These are phyloP conservation scores for Himantopus leucocephalus DNA, from an alignment of 2,113 vertebrate species.

Conservation along the genomic window DNA sequence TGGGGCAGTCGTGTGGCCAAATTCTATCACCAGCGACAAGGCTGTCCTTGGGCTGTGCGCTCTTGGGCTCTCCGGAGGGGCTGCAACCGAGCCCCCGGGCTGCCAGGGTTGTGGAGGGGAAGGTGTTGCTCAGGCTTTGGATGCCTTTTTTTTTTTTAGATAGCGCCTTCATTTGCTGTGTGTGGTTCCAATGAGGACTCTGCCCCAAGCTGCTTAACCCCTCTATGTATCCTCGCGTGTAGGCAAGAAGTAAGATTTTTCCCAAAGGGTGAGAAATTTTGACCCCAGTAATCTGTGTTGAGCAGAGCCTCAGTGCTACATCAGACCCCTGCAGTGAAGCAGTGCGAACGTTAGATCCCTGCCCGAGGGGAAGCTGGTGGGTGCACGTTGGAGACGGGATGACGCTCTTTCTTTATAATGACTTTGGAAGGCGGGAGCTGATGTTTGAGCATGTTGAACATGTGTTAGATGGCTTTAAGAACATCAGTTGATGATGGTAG, in stretches of 20 bases:
- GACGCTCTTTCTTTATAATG: conserved; percentile 14
- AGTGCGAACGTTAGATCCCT: not conserved
- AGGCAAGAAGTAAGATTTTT: not conserved
- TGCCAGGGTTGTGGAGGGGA: not conserved
- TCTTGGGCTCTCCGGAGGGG: not conserved
- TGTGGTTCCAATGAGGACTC: not conserved
- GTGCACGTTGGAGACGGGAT: not conserved
- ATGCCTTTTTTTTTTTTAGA: not conserved
- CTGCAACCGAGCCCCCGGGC: not conserved
- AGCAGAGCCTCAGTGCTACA: not conserved
- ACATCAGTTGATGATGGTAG: conserved; percentile 27
- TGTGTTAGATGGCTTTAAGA: conserved; percentile 49
- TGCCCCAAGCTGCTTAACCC: not conserved
- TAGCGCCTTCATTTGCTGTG: not conserved
- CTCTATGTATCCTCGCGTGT: fast-evolving
- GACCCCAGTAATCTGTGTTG: not conserved
- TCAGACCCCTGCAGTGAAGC: not conserved
- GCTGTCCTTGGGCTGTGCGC: fast-evolving
- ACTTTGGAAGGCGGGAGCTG: not conserved
- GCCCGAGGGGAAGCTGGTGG: not conserved
- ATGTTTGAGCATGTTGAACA: conserved; percentile 32
- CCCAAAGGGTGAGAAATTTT: not conserved
- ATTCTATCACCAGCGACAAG: fast-evolving
- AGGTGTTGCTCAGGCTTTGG: not conserved
- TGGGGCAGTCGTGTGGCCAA: fast-evolving